phyloP scores from a whole-genome alignment of 2,113 vertebrate genomes.

The Pandion haliaetus region DNA sequence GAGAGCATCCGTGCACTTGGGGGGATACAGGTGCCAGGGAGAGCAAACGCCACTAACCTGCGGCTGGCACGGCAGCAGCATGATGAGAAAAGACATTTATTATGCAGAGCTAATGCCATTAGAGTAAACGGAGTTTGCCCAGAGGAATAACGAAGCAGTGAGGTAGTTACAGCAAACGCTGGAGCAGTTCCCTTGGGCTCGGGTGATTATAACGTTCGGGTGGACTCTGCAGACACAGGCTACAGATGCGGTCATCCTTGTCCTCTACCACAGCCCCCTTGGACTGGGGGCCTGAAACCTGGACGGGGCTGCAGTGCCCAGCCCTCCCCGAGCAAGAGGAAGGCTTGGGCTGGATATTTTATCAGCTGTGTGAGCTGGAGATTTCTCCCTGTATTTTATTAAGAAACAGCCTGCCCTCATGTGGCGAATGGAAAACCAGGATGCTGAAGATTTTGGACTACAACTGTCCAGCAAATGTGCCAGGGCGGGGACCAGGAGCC shows the following conservation, averaged over 20 bases:
- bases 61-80: neutral
- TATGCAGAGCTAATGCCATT: neutral
- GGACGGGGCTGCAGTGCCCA: neutral
- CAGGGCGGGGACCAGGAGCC: neutral
- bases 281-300: neutral
- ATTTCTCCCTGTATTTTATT: neutral
- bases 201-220: accelerated
- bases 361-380: neutral
- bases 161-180: neutral
- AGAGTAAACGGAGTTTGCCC: neutral
- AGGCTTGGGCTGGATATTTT: neutral
- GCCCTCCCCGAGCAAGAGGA: neutral
- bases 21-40: neutral
- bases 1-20: neutral
- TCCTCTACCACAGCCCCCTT: accelerated
- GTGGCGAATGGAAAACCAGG: constrained; percentile 51
- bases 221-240: neutral
- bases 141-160: neutral
- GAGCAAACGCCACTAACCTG: neutral
- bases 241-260: accelerated
- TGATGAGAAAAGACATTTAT: neutral
- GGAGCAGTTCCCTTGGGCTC: neutral
- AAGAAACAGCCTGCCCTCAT: constrained; percentile 74
- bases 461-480: neutral
- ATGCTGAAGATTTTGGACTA: neutral